Evolutionary conservation across 2,888 invertebrate species (phyloP), one percentile per base, ranked within the genome.

Genomic region (Pelosia muscerda): DNA sequence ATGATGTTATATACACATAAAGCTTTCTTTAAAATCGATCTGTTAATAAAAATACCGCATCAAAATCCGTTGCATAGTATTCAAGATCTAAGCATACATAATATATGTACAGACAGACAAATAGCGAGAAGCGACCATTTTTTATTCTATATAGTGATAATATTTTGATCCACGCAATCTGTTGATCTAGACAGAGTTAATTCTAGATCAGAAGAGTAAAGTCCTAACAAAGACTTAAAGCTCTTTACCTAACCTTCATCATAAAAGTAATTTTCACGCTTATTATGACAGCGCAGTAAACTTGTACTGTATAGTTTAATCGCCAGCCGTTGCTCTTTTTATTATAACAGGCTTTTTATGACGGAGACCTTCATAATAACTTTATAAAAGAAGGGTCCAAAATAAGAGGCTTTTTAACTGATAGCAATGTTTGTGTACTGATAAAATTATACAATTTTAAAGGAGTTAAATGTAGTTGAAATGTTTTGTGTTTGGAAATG

Each of bases 321-420:
- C 71, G 78, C 61, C 66, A 26, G 23, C 59, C 63, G 38, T 64
- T 64, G 54, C 60, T 34, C 55, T 42, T 79, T 77, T 78, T 77
- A 79, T 78, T 73, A 77, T 53, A 62, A 57, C 25, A 63, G 53
- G 65, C 63, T 63, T 57, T 71, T 81, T 75, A 79, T 66, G 75
- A 69, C 59, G 66, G 54, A 61, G 66, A 73, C 75, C 75, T 72
- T 71, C 75, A 69, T 81, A 79, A 81, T 81, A 75, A 69, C 77
- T 73, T 81, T 67, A 79, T 79, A 81, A 77, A 72, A 69, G 59
- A 63, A 70, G 34, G 54, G 49, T 56, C 63, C 53, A 25, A 66
- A 59, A 65, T 76, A 66, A 72, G 54, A 66, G 59, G 66, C 49
- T 53, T 57, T 66, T 56, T 60, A 55, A 65, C 10, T 31, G 57